Percentiles rank a stretch among this genome's conserved stretches.
These are phyloP conservation scores for Abramis brama DNA, from an alignment of 2,113 vertebrate genomes.

Conservation along the genomic window DNA sequence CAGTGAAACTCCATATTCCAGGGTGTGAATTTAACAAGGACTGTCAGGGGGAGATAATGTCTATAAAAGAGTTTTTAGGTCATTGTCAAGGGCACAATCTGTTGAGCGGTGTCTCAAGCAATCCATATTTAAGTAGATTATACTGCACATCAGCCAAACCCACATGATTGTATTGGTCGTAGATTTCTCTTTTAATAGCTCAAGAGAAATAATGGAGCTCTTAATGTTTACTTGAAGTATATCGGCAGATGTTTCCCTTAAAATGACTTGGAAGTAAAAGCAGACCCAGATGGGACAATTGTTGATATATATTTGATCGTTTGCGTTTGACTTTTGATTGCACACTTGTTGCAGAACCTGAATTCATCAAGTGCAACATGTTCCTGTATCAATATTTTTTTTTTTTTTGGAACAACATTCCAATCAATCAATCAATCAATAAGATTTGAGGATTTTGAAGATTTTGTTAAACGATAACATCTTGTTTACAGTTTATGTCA, in stretches of 20 bases:
- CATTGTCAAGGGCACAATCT: not conserved
- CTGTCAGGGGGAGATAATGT: not conserved
- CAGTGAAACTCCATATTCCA: not conserved
- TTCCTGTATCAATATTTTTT: too few relatives aligned
- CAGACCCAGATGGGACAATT: not conserved
- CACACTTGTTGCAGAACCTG: not conserved
- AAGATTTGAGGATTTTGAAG: too few relatives aligned
- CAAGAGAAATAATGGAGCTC: constrained; percentile 7
- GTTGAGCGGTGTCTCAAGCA: not conserved
- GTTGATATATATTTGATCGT: not conserved
- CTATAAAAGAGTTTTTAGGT: constrained; percentile 3
- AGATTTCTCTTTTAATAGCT: not conserved
- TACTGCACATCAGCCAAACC: not conserved
- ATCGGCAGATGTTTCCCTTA: not conserved
- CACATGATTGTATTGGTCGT: not conserved
- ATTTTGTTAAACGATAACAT: too few relatives aligned
- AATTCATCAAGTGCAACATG: too few relatives aligned
- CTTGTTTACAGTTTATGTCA: too few relatives aligned
- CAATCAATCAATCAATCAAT: too few relatives aligned
- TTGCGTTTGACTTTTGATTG: not conserved
- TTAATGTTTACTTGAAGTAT: not conserved
- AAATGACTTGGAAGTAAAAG: not conserved
- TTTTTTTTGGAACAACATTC: too few relatives aligned
- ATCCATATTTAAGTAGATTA: not conserved
- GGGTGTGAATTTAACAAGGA: not conserved